Base-by-base conservation (phyloP, 1,140 invertebrate species). In the Kradibia gibbosae region DNA sequence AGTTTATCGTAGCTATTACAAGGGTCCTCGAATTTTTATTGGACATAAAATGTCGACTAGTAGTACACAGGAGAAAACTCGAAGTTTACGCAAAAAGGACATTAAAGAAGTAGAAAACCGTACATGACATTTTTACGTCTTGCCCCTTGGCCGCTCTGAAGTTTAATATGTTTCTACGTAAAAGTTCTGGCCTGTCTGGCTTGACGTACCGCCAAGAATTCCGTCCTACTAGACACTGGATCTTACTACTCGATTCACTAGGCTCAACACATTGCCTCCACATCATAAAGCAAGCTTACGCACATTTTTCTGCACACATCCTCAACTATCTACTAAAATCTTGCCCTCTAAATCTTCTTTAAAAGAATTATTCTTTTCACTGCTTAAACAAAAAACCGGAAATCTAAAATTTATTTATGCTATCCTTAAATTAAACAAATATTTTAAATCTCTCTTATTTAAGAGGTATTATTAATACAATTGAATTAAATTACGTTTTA, bases 1-100 rank as follows among this genome's bases (percentile, higher is more conserved):
- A 71, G 34, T 79, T 79, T 79, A 79, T 79, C 78, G 36, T 72
- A 11, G 36, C 71, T 72, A 72, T 72, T 72, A 60, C 67, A 36
- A 31, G 74, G 39, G 74, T 62, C 57, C 57, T 76, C 39, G 74
- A 76, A 76, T 45, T 45, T 57, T 75, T 57, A 73, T 50, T 48
- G 71, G 48, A 53, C 45, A 31, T 73, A 73, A 73, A 73, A 53
- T 22, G 71, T 50, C 71, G 48, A 53, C 48, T 53, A 71, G 70
- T 71, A 36, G 28, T 74, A 53, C 48, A 74, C 45, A 31, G 28
- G 36, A 75, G 53, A 75, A 60, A 60, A 57, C 17, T 55, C 53
- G 3, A 55, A 34, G 48, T 55, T 36, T 31, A 28, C 42, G 48
- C 50, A 28, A 72, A 57, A 62, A 76, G 39, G 36, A 48, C 25